phyloP scores from a whole-genome alignment of 2,888 invertebrate genomes.

The Adineta ricciae region DNA sequence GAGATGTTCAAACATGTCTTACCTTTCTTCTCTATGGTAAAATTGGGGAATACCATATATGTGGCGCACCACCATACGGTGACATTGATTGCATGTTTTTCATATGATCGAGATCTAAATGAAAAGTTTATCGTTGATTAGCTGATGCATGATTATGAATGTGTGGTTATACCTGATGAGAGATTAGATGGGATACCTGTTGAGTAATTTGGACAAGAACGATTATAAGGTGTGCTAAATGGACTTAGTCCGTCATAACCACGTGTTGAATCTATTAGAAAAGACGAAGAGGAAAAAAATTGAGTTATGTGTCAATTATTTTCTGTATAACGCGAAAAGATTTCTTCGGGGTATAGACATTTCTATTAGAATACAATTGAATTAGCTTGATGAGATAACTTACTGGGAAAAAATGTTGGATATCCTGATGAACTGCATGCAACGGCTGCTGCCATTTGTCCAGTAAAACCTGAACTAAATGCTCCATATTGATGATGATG shows the following conservation, averaged over 20 bases:
- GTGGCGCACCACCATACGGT: background rate
- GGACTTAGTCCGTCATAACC: conserved; percentile 1
- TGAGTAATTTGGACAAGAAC: conserved; percentile 5
- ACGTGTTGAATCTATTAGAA: background rate
- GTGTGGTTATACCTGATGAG: background rate
- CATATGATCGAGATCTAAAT: background rate
- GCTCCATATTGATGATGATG: background rate
- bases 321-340: background rate
- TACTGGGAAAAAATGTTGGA: conserved; percentile 17
- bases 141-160: too few relatives aligned
- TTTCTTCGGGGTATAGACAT: background rate
- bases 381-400: background rate
- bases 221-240: conserved; percentile 5
- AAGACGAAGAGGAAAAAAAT: background rate
- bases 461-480: background rate
- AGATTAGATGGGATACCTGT: background rate
- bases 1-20: background rate
- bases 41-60: background rate
- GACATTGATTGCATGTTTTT: background rate
- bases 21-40: background rate
- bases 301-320: background rate
- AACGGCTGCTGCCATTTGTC: background rate
- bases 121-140: too few relatives aligned
- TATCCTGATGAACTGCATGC: conserved; percentile 1
- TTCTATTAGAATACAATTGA: background rate